phyloP scores from a whole-genome alignment of 2,888 invertebrate genomes.

The Drosophila paramelanica region DNA sequence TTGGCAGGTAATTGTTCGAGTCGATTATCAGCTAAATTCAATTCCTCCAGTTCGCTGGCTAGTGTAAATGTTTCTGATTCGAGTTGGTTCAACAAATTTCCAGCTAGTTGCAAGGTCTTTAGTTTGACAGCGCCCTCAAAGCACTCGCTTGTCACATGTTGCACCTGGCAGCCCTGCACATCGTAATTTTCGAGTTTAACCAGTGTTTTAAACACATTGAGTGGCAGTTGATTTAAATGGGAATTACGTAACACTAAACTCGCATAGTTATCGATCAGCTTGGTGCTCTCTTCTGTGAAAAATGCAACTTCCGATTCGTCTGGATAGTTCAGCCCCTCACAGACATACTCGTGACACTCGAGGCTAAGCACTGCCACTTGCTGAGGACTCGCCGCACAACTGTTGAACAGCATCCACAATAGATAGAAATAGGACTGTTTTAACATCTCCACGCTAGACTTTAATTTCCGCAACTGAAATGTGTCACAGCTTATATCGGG shows the following conservation, averaged over 20 bases:
- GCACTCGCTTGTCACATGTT: conserved; percentile 34
- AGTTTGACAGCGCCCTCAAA: conserved; percentile 42
- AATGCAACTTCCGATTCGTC: conserved; percentile 40
- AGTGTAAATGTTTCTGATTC: conserved; percentile 49
- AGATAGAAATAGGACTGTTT: conserved; percentile 21
- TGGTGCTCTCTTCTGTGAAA: conserved; percentile 27
- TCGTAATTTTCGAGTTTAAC: conserved; percentile 61
- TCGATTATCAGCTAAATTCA: conserved; percentile 49
- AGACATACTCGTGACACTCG: conserved; percentile 42
- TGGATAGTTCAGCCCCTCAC: conserved; percentile 38
- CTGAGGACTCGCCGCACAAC: conserved; percentile 14
- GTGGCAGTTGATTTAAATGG: conserved; percentile 61
- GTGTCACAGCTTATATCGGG: conserved; percentile 44
- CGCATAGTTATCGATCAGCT: conserved; percentile 19
- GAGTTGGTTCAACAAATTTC: conserved; percentile 61
- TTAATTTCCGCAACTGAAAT: conserved; percentile 47
- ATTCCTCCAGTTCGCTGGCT: conserved; percentile 42
- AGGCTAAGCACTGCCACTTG: conserved; percentile 35
- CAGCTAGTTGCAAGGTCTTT: conserved; percentile 52
- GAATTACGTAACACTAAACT: conserved; percentile 58
- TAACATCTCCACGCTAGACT: conserved; percentile 44
- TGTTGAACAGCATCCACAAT: conserved; percentile 21
- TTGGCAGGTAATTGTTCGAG: conserved; percentile 27
- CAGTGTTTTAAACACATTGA: conserved; percentile 67
- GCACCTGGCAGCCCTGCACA: conserved; percentile 42